Conservation (phyloP, 2,113 vertebrate species). For the Cyanistes caeruleus region DNA sequence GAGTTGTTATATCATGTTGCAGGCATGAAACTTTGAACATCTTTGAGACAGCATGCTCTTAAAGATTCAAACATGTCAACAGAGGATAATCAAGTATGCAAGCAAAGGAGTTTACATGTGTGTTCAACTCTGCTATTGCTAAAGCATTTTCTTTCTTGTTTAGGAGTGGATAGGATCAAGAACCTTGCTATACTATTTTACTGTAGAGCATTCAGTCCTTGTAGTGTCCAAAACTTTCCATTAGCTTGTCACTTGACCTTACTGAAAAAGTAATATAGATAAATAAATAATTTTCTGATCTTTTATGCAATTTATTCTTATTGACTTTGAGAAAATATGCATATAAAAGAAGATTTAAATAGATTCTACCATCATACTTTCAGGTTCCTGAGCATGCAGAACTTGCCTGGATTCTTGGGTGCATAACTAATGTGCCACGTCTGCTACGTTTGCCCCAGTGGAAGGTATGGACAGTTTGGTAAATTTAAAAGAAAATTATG, state of each 20-base stretch:
- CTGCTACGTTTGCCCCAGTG: slow-evolving; percentile 92
- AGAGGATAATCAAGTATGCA: not conserved
- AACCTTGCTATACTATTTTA: not conserved
- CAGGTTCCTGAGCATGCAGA: slow-evolving; percentile 90
- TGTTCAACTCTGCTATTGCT: not conserved
- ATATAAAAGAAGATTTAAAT: not conserved
- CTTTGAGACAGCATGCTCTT: not conserved
- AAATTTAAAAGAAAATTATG: not conserved
- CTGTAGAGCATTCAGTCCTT: not conserved
- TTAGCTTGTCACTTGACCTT: not conserved
- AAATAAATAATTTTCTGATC: not conserved
- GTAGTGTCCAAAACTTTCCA: not conserved
- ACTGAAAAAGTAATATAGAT: not conserved
- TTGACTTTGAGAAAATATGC: not conserved
- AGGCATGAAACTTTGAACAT: not conserved
- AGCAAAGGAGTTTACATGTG: not conserved
- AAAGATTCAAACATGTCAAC: not conserved
- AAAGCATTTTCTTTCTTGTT: not conserved
- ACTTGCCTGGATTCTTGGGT: slow-evolving; percentile 92
- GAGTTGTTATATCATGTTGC: not conserved
- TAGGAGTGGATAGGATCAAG: not conserved
- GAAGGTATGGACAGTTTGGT: slow-evolving; percentile 81
- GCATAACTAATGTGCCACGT: slow-evolving; percentile 88
- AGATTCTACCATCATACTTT: not conserved
- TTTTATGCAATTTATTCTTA: not conserved